Conservation (phyloP, 2,113 vertebrate genomes). For the Micromys minutus region DNA sequence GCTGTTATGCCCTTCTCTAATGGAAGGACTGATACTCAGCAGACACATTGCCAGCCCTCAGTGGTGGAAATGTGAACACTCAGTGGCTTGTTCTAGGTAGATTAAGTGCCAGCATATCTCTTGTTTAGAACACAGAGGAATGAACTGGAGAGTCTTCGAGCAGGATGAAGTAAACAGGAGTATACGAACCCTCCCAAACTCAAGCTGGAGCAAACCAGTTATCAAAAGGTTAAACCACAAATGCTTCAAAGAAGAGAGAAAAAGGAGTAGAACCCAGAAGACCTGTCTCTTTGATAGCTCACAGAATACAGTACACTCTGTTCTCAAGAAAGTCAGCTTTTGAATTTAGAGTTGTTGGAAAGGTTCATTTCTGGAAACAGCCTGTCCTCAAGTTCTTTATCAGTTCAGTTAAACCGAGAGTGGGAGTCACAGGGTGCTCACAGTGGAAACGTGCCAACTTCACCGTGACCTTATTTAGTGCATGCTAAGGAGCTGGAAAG, state of each 20-base stretch:
- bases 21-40: neutral
- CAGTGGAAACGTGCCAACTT: slow-evolving; percentile 36
- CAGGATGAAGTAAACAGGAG: neutral
- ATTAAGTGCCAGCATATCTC: slow-evolving; percentile 44
- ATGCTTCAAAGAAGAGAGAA: slow-evolving; percentile 28
- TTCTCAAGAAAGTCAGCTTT: slow-evolving; percentile 67
- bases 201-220: neutral
- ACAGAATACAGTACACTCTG: slow-evolving; percentile 62
- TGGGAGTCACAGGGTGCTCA: slow-evolving; percentile 48
- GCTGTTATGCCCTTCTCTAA: neutral
- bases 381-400: slow-evolving; percentile 69
- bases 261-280: slow-evolving; percentile 45
- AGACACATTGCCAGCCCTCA: neutral
- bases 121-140: slow-evolving; percentile 50
- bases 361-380: slow-evolving; percentile 71
- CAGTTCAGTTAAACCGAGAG: slow-evolving; percentile 55
- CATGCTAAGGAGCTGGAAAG: slow-evolving; percentile 40
- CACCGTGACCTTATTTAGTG: slow-evolving; percentile 38
- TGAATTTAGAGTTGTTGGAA: slow-evolving; percentile 66
- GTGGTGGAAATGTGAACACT: slow-evolving; percentile 44
- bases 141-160: neutral
- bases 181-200: slow-evolving; percentile 23
- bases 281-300: slow-evolving; percentile 52
- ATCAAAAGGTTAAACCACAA: slow-evolving; percentile 53
- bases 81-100: neutral